These are phyloP conservation scores for Engystomops pustulosus DNA, from an alignment of 2,113 vertebrate species.

Conservation along the genomic window DNA sequence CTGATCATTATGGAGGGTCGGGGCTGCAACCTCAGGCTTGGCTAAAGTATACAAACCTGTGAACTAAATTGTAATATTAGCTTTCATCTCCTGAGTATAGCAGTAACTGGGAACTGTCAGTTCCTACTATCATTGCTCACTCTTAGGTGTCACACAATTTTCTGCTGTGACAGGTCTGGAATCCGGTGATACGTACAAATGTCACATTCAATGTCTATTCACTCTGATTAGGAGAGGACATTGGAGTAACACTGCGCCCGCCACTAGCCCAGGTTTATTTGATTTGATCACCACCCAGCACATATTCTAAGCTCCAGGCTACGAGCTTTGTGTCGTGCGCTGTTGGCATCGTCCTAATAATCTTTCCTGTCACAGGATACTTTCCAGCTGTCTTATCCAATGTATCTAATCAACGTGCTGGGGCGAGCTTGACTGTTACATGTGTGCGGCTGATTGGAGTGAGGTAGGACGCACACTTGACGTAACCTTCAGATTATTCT, in stretches of 20 bases:
- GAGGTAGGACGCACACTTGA: constrained; percentile 63
- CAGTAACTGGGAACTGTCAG: not conserved
- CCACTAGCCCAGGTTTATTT: constrained; percentile 7
- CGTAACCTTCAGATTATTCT: constrained; percentile 56
- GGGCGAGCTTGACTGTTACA: constrained; percentile 63
- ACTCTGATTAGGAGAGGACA: not conserved
- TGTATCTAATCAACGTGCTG: constrained; percentile 69
- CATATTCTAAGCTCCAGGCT: constrained; percentile 59
- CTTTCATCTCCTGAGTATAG: not conserved
- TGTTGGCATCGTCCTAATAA: constrained; percentile 60
- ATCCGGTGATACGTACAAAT: not conserved
- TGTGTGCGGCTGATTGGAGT: constrained; percentile 63
- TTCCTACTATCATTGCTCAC: not conserved
- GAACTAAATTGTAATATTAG: too few relatives aligned
- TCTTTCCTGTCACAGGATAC: constrained; percentile 61
- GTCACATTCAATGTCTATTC: not conserved
- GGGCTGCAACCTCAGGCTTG: too few relatives aligned
- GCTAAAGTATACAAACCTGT: too few relatives aligned
- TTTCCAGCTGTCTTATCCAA: constrained; percentile 61
- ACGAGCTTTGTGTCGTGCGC: constrained; percentile 54
- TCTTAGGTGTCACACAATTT: constrained; percentile 4
- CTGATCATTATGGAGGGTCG: too few relatives aligned
- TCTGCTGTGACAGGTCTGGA: not conserved
- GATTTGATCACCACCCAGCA: constrained; percentile 9
- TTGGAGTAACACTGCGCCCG: not conserved